These are phyloP conservation scores for Ardeotis arabs DNA, from an alignment of 2,113 vertebrate species.

Conservation along the genomic window DNA sequence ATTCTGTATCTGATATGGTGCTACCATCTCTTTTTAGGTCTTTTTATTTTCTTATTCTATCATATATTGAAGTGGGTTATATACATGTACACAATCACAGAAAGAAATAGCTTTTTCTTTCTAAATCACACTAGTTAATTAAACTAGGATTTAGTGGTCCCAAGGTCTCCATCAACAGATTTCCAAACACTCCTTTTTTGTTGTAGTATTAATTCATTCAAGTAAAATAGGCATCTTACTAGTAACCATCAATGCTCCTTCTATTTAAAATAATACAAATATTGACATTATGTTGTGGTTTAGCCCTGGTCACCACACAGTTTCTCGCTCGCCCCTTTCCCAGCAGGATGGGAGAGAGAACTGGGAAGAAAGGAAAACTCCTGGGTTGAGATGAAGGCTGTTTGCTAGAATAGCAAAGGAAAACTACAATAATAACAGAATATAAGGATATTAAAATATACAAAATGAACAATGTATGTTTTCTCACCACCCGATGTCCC, in stretches of 20 bases:
- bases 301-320: too few relatives aligned
- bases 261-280: not conserved
- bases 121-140: not conserved
- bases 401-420: too few relatives aligned
- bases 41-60: not conserved
- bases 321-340: too few relatives aligned
- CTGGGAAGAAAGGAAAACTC: too few relatives aligned
- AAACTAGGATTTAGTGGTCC: not conserved
- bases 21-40: not conserved
- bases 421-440: too few relatives aligned
- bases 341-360: too few relatives aligned
- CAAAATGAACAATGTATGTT: too few relatives aligned
- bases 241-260: not conserved
- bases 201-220: not conserved
- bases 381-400: too few relatives aligned
- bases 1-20: not conserved
- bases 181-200: not conserved
- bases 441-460: too few relatives aligned
- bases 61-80: not conserved
- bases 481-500: too few relatives aligned
- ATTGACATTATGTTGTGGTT: not conserved
- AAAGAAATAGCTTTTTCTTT: fast-evolving
- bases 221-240: not conserved
- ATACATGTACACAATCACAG: not conserved
- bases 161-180: not conserved